A percentile compares a stretch with the other conserved stretches of the same genome.
Evolutionary conservation across 2,888 invertebrate genomes (phyloP).

Genomic region (Drosophila ezoana): DNA sequence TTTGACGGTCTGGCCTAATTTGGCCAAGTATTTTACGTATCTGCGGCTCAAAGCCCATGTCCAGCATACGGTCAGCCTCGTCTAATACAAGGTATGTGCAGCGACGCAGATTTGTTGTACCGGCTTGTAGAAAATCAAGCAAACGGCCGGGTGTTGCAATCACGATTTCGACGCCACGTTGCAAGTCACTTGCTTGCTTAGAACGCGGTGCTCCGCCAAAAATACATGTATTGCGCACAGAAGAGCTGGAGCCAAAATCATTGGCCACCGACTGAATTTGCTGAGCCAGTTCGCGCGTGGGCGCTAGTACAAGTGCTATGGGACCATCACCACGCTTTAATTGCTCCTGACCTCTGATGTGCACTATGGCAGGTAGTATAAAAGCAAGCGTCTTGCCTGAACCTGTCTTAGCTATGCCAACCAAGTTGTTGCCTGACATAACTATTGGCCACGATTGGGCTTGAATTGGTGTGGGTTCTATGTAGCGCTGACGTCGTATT

Average conservation of each 20-base stretch:
- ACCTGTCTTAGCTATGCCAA: slow-evolving; percentile 94
- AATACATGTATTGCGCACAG: slow-evolving; percentile 93
- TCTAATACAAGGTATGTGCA: slow-evolving; percentile 95
- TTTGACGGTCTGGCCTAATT: slow-evolving; percentile 97
- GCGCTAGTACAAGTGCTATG: slow-evolving; percentile 92
- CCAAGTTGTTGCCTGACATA: slow-evolving; percentile 92
- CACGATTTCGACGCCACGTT: slow-evolving; percentile 93
- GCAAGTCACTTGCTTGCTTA: slow-evolving; percentile 89
- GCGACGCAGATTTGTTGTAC: slow-evolving; percentile 90
- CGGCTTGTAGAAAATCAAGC: slow-evolving; percentile 93
- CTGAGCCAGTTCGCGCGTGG: slow-evolving; percentile 91
- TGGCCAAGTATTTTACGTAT: slow-evolving; percentile 97
- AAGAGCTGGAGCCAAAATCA: slow-evolving; percentile 91
- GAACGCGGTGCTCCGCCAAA: slow-evolving; percentile 97
- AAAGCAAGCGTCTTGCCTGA: slow-evolving; percentile 93
- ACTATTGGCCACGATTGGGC: slow-evolving; percentile 95
- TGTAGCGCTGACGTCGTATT: slow-evolving; percentile 88
- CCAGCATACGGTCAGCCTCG: slow-evolving; percentile 97
- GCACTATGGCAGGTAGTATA: slow-evolving; percentile 93
- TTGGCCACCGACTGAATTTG: slow-evolving; percentile 93
- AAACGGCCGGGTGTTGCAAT: slow-evolving; percentile 96
- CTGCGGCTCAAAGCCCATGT: slow-evolving; percentile 99
- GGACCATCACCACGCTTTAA: slow-evolving; percentile 93
- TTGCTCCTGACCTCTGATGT: slow-evolving; percentile 92
- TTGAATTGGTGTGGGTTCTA: slow-evolving; percentile 93